Base-by-base conservation (phyloP, 1,140 invertebrate genomes). In the Capitella teleta region DNA sequence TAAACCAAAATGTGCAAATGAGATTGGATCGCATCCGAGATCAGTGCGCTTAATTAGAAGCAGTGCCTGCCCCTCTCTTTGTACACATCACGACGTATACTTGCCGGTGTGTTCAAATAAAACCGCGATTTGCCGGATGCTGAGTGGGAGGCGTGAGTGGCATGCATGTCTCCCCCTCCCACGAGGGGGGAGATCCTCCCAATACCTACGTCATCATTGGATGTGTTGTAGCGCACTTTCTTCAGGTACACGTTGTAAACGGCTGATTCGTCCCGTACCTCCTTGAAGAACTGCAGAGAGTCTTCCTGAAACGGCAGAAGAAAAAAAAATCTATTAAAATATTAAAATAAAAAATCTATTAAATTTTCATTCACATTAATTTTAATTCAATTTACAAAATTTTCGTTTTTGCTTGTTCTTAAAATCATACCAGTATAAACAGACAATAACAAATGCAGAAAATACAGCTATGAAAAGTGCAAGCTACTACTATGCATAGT, bases 211-310 rank as follows among this genome's bases (percentile, higher is more conserved):
- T 44, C 37, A 25, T 41, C 46, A 4, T n/a, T 12, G 14, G 28
- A 24, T 4, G 34, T 43, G 45, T 53, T 28, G 28, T 53, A 53
- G 19, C 21, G 45, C 5, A 53, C 36, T 25, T 54, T 54, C 49
- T 54, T 54, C 34, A 54, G 28, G 38, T 54, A 54, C 10, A 54
- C 49, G 23, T 37, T 52, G 40, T 52, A 54, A n/a, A 54, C 48
- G 24, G 52, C 52, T 30, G 36, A 38, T 18, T 36, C 23, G 21
- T 24, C 25, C 28, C 34, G 8, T 16, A 40, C 40, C 41, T 52
- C 49, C 28, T 54, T 54, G 25, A 54, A 48, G 47, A 54, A 54
- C 40, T 54, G 49, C 2, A 54, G 28, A 23, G 49, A 16, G 25
- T 51, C 49, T 26, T 51, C 49, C 49, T 51, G 18, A 19, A 42